A percentile compares a stretch with the other conserved stretches of the same genome.
These are phyloP conservation scores for Theonella swinhoei DNA, from an alignment of 37 sponge, comb jelly and placozoan species.

Conservation along the genomic window DNA sequence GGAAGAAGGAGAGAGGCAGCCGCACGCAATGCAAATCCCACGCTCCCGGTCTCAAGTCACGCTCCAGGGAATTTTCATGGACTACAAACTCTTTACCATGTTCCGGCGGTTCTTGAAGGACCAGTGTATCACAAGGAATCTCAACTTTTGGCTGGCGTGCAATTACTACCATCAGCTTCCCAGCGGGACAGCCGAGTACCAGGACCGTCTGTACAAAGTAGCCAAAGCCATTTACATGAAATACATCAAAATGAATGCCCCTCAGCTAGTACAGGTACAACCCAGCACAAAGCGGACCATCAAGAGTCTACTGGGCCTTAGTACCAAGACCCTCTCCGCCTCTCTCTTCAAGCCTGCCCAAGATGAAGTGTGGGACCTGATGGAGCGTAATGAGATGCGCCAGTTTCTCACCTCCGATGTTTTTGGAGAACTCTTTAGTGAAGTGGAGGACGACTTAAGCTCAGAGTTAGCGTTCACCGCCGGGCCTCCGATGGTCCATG, in stretches of 20 bases:
- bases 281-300: constrained; percentile 27
- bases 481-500: background rate
- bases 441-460: constrained; percentile 5
- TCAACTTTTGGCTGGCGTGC: constrained; percentile 73
- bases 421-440: constrained; percentile 11
- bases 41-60: background rate
- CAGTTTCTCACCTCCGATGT: constrained; percentile 61
- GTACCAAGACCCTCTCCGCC: background rate
- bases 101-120: constrained; percentile 65
- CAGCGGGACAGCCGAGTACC: background rate
- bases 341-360: constrained; percentile 57
- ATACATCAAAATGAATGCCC: constrained; percentile 56
- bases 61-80: background rate
- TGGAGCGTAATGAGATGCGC: constrained; percentile 60
- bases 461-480: background rate
- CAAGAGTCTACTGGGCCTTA: constrained; percentile 4
- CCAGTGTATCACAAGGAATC: constrained; percentile 58
- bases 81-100: constrained; percentile 22
- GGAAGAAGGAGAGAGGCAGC: background rate
- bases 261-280: constrained; percentile 32
- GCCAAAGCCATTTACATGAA: constrained; percentile 62
- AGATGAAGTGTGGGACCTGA: constrained; percentile 41
- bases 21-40: background rate
- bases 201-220: background rate
- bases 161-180: constrained; percentile 28